These are phyloP conservation scores for Dicentrarchus labrax DNA, from an alignment of 2,113 vertebrate species.

Conservation along the genomic window DNA sequence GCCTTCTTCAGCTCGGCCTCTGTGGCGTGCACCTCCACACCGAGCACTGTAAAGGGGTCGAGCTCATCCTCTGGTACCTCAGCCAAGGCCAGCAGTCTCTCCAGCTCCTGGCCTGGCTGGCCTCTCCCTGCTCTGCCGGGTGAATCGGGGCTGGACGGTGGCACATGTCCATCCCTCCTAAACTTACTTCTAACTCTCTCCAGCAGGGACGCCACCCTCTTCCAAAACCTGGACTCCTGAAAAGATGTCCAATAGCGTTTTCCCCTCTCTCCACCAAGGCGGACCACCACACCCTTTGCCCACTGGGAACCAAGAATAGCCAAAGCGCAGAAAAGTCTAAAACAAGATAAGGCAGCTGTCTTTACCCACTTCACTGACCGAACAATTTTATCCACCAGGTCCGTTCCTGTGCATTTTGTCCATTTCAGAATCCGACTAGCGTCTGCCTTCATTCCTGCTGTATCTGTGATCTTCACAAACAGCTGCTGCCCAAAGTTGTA, in stretches of 20 bases:
- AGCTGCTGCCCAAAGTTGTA: conserved; percentile 85
- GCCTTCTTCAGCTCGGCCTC: conserved; percentile 92
- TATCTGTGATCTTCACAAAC: conserved; percentile 80
- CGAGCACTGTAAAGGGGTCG: conserved; percentile 92
- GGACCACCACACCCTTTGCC: conserved; percentile 58
- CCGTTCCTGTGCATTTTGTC: conserved; percentile 68
- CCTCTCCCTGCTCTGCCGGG: conserved; percentile 75
- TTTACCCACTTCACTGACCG: conserved; percentile 63
- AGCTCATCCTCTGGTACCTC: conserved; percentile 92
- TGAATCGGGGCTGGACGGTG: conserved; percentile 67
- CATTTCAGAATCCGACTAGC: conserved; percentile 74
- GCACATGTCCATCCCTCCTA: conserved; percentile 48
- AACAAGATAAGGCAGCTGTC: conserved; percentile 80
- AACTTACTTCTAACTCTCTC: conserved; percentile 65
- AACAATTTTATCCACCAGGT: conserved; percentile 72
- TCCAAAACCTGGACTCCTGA: conserved; percentile 82
- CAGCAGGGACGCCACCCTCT: conserved; percentile 63
- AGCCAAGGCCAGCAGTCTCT: conserved; percentile 89
- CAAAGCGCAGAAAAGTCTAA: conserved; percentile 82
- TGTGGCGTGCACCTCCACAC: conserved; percentile 89
- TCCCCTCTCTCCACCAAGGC: conserved; percentile 71
- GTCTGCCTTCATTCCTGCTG: conserved; percentile 81
- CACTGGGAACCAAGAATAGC: conserved; percentile 82
- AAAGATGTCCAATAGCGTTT: conserved; percentile 80
- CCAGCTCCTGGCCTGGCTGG: conserved; percentile 88